A percentile compares a stretch with the other conserved stretches of the same genome.
These are phyloP conservation scores for Drosophila kepulauana DNA, from an alignment of 1,140 invertebrate species.

Conservation along the genomic window DNA sequence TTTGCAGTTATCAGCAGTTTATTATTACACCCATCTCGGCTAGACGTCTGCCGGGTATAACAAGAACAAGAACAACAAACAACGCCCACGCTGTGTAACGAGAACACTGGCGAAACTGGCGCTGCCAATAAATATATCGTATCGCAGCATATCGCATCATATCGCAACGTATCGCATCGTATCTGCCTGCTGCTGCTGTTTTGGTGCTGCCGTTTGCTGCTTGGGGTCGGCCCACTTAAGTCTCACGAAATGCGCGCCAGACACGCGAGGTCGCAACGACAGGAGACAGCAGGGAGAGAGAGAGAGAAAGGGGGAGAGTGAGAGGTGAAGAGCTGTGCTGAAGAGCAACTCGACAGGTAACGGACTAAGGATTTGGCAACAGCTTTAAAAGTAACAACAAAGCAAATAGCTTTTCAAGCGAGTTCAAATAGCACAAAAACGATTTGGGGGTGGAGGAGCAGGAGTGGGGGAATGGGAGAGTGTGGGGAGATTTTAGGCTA, in stretches of 20 bases:
- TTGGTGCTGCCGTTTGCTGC: slow-evolving; percentile 16
- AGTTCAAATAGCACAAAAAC: background rate
- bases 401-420: slow-evolving; percentile 27
- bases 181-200: slow-evolving; percentile 34
- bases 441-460: background rate
- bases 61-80: slow-evolving; percentile 9
- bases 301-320: background rate
- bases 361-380: slow-evolving; percentile 28
- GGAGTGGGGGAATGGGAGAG: too few relatives aligned
- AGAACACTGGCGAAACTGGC: slow-evolving; percentile 29
- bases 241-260: slow-evolving; percentile 71
- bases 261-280: slow-evolving; percentile 60
- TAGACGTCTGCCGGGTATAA: slow-evolving; percentile 12
- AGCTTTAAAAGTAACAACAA: slow-evolving; percentile 42
- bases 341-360: slow-evolving; percentile 41
- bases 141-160: slow-evolving; percentile 48
- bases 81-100: slow-evolving; percentile 34
- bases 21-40: background rate
- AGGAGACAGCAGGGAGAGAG: background rate
- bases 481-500: background rate
- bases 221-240: slow-evolving; percentile 76
- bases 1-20: background rate
- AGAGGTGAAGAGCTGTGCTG: background rate
- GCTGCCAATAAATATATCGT: slow-evolving; percentile 75
- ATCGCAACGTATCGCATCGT: slow-evolving; percentile 39